Conservation (phyloP, 2,888 invertebrate species). For the Drosophila bunnanda region DNA sequence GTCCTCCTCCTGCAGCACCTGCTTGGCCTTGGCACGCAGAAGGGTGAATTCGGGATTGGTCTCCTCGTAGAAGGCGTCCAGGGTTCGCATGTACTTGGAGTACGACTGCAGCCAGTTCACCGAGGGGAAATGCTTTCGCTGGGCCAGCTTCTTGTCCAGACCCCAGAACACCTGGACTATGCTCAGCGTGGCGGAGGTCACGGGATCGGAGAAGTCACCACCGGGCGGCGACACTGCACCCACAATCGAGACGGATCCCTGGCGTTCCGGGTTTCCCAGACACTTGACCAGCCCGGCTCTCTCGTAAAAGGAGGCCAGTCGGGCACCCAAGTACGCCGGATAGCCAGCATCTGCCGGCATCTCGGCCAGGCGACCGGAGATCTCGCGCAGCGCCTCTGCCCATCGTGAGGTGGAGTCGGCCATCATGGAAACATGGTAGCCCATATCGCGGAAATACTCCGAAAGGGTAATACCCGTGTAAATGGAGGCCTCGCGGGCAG, state of each 20-base stretch:
- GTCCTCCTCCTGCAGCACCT: slow-evolving; percentile 99
- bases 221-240: slow-evolving; percentile 99
- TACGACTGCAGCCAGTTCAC: slow-evolving; percentile 99
- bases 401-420: slow-evolving; percentile 99
- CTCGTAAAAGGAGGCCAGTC: slow-evolving; percentile 99
- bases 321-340: slow-evolving; percentile 99
- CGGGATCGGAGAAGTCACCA: slow-evolving; percentile 99
- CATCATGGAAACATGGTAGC: slow-evolving; percentile 99
- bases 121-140: slow-evolving; percentile 99
- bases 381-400: slow-evolving; percentile 99
- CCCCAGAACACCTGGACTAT: slow-evolving; percentile 99
- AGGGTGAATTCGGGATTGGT: slow-evolving; percentile 98
- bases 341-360: slow-evolving; percentile 99
- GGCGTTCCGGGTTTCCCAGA: slow-evolving; percentile 97
- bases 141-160: slow-evolving; percentile 98
- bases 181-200: slow-evolving; percentile 98
- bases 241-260: slow-evolving; percentile 99
- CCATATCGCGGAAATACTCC: slow-evolving; percentile 99
- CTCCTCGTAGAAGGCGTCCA: slow-evolving; percentile 99
- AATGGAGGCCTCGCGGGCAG: slow-evolving; percentile 99
- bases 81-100: slow-evolving; percentile 98
- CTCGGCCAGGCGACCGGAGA: slow-evolving; percentile 99
- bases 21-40: slow-evolving; percentile 96
- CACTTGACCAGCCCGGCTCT: slow-evolving; percentile 98
- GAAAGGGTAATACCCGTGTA: slow-evolving; percentile 99